Conservation (phyloP, 2,113 vertebrate genomes). For the Sinosuthora webbiana region DNA sequence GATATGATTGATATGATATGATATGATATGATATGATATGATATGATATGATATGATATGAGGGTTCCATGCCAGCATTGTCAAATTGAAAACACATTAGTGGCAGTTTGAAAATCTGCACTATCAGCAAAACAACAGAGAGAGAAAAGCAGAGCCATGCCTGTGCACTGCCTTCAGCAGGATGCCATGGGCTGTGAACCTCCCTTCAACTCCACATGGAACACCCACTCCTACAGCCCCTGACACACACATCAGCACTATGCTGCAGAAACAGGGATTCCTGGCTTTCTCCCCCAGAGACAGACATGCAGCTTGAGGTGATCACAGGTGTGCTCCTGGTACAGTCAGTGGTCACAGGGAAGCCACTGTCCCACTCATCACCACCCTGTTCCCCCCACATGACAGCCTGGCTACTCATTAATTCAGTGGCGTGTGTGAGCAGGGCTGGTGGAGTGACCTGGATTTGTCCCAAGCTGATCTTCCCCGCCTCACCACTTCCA, state of each 20-base stretch:
- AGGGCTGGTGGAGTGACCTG: not conserved
- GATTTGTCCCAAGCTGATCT: not conserved
- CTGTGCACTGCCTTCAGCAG: constrained; percentile 65
- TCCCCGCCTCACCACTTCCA: not conserved
- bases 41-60: not conserved
- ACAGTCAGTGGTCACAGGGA: fast-evolving
- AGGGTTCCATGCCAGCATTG: not conserved
- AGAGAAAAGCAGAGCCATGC: constrained; percentile 72
- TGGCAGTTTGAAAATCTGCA: not conserved
- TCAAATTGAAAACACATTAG: not conserved
- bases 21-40: not conserved
- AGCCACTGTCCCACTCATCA: not conserved
- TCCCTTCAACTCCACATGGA: not conserved
- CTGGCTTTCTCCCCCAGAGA: not conserved
- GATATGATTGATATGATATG: not conserved
- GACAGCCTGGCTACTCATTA: not conserved
- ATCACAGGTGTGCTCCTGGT: not conserved
- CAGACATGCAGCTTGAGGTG: not conserved
- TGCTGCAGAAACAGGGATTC: not conserved
- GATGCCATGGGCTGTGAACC: not conserved
- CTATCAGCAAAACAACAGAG: constrained; percentile 43
- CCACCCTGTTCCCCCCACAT: fast-evolving
- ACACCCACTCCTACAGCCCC: fast-evolving
- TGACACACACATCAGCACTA: too few species aligned
- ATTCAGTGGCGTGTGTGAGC: fast-evolving